Base-by-base conservation (phyloP, 2,888 invertebrate species). In the Enchytraeus crypticus region DNA sequence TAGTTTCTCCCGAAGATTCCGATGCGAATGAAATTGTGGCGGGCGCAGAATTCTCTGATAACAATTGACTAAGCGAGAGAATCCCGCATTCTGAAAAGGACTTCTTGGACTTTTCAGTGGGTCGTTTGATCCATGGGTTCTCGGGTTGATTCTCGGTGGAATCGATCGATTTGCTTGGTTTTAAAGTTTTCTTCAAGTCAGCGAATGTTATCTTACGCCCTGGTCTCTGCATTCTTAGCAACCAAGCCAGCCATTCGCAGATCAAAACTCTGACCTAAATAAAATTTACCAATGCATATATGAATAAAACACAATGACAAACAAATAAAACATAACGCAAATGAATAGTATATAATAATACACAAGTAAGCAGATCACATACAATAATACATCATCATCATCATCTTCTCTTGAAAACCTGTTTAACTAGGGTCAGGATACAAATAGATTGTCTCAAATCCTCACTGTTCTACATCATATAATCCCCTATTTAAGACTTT, bases 191-290 rank as follows among this genome's bases (percentile, higher is more conserved):
- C 47, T 4, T 45, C 21, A 27, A 11, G 26, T 23, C 30, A 27
- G 18, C 8, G n/a, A 29, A 26, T 18, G 33, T 23, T 27, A 66
- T 47, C 45, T 67, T 63, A 47, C 64, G 58, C 8, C 66, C 67
- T 11, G 68, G 68, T 21, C 68, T 57, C 2, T 58, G 59, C 67
- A 68, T 67, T 26, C 65, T 53, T 29, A 68, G 46, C 4, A 51
- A 43, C 68, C 68, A 68, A 4, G 68, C 65, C 43, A 68, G 30
- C 68, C 68, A 68, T 30, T 67, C 68, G 55, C 68, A 68, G 29
- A 68, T 56, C 5, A 56, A 53, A 30, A 60, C 67, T 11, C 66
- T 57, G 23, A 68, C 59, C 68, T 68, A 23, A 11, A 23, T 2
- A n/a, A n/a, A n/a, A n/a, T n/a, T n/a, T n/a, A n/a, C n/a, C n/a